Conservation (phyloP, 2,888 invertebrate species). For the Nasonovia ribisnigri region DNA sequence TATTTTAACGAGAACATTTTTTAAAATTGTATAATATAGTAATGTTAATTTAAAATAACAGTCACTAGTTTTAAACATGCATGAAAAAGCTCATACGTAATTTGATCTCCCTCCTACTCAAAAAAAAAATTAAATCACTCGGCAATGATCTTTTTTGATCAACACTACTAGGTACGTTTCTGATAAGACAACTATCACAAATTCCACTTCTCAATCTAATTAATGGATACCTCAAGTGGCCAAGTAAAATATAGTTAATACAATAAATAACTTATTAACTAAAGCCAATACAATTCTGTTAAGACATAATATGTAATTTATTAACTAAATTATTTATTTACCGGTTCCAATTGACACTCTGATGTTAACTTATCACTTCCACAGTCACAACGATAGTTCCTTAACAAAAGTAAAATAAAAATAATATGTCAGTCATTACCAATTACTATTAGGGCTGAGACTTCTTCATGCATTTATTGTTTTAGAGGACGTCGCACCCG, state of each 20-base stretch:
- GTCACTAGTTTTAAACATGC: neutral
- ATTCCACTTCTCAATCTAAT: neutral
- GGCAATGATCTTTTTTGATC: neutral
- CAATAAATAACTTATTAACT: neutral
- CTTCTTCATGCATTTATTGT: neutral
- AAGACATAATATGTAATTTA: neutral
- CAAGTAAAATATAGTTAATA: neutral
- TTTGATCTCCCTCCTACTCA: neutral
- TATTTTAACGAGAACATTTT: neutral
- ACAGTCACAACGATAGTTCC: slow-evolving; percentile 96
- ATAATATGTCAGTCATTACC: neutral
- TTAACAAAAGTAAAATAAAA: slow-evolving; percentile 68
- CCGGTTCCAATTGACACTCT: slow-evolving; percentile 79
- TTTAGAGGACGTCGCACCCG: neutral
- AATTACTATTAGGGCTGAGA: neutral
- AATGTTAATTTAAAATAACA: neutral
- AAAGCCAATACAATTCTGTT: neutral
- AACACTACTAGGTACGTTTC: neutral
- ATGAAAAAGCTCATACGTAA: neutral
- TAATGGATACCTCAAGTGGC: neutral
- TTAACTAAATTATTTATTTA: slow-evolving; percentile 69
- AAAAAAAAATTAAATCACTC: neutral
- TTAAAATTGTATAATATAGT: neutral
- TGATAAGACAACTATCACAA: neutral
- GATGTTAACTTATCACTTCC: slow-evolving; percentile 84